phyloP scores from a whole-genome alignment of 2,113 vertebrate genomes.

The Sialia sialis region DNA sequence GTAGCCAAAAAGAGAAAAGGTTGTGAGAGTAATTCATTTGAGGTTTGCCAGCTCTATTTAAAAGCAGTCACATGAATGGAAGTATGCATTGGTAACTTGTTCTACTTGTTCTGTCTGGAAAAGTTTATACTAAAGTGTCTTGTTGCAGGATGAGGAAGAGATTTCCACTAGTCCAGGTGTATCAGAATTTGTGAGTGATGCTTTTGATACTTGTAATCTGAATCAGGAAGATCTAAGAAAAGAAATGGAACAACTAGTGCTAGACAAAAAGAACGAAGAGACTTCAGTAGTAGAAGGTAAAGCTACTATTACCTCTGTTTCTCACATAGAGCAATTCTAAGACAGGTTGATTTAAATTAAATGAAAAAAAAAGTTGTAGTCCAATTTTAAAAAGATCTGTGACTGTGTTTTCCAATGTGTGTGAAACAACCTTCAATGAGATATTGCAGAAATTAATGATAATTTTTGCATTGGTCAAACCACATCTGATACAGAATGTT shows the following conservation, averaged over 20 bases:
- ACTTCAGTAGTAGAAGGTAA: slow-evolving; percentile 76
- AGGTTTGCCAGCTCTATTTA: neutral
- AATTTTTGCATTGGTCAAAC: neutral
- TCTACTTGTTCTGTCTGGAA: neutral
- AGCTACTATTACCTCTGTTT: neutral
- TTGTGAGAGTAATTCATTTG: neutral
- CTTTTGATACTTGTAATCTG: slow-evolving; percentile 86
- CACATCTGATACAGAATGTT: neutral
- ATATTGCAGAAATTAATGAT: neutral
- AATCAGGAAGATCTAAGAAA: slow-evolving; percentile 94
- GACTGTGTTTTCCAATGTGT: neutral
- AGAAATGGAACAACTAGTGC: slow-evolving; percentile 95
- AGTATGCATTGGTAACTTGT: neutral
- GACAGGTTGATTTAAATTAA: neutral
- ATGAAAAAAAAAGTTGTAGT: neutral
- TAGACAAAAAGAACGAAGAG: slow-evolving; percentile 86
- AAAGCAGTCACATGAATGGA: neutral
- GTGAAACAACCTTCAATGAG: neutral
- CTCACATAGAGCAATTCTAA: neutral
- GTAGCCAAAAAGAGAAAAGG: neutral
- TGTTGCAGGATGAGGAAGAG: slow-evolving; percentile 86
- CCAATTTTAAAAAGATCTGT: neutral
- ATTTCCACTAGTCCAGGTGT: slow-evolving; percentile 94
- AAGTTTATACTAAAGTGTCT: neutral
- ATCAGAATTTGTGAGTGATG: slow-evolving; percentile 96